These are phyloP conservation scores for Meghimatium bilineatum DNA, from an alignment of 2,888 invertebrate species.

Conservation along the genomic window DNA sequence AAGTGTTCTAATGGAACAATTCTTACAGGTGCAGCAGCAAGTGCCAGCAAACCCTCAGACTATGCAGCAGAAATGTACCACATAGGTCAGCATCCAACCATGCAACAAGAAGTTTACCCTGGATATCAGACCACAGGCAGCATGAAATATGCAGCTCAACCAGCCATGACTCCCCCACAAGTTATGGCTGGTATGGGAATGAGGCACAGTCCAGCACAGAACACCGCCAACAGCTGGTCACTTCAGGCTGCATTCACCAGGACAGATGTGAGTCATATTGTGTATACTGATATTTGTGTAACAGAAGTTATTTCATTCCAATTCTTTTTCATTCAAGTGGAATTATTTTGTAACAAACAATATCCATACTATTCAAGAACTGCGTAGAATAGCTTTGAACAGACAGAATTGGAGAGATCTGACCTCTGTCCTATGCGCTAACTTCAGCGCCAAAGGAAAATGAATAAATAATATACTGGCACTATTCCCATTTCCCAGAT, in stretches of 20 bases:
- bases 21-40: conserved; percentile 29
- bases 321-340: too few relatives aligned
- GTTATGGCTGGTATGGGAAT: conserved; percentile 55
- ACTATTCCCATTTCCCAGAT: too few relatives aligned
- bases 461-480: too few relatives aligned
- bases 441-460: too few relatives aligned
- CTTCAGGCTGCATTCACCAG: conserved; percentile 63
- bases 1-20: not conserved
- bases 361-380: too few relatives aligned
- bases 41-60: conserved; percentile 40
- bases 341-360: too few relatives aligned
- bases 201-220: conserved; percentile 64
- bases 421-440: too few relatives aligned
- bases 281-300: too few relatives aligned
- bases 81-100: conserved; percentile 50
- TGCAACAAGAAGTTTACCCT: conserved; percentile 59
- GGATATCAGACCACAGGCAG: conserved; percentile 59
- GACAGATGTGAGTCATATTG: conserved; percentile 57
- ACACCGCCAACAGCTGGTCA: conserved; percentile 61
- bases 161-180: conserved; percentile 57
- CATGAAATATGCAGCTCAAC: conserved; percentile 67
- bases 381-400: too few relatives aligned
- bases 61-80: conserved; percentile 54
- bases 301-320: too few relatives aligned
- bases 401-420: too few relatives aligned